phyloP scores from a whole-genome alignment of 2,113 vertebrate genomes.

The Stigmatopora nigra region DNA sequence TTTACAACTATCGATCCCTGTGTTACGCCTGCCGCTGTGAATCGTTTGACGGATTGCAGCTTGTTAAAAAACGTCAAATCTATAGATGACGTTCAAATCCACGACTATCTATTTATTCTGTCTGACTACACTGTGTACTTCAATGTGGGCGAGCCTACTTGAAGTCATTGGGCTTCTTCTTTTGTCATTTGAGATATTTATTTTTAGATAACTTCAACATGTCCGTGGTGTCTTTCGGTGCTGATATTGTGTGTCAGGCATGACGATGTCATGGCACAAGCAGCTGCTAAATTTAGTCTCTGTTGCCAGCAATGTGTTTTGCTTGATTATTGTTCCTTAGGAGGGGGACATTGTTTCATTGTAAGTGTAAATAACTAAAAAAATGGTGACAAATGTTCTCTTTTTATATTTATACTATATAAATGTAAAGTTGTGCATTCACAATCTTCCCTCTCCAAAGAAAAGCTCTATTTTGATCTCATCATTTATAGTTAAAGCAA shows the following conservation, averaged over 20 bases:
- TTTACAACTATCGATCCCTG: neutral
- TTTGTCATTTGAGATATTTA: conserved; percentile 75
- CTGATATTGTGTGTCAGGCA: conserved; percentile 66
- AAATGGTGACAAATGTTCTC: conserved; percentile 10
- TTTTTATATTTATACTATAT: too few species aligned
- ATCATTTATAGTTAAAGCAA: neutral
- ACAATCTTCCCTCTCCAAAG: neutral
- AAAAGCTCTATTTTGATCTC: neutral
- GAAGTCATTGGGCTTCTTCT: conserved; percentile 56
- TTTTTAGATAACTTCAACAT: conserved; percentile 70
- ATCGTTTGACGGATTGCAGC: neutral
- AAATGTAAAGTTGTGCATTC: too few species aligned
- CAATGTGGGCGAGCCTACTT: conserved; percentile 56
- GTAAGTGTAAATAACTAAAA: neutral
- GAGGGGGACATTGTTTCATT: neutral
- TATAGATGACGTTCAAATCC: neutral
- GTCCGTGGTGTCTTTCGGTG: conserved; percentile 62
- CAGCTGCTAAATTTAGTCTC: conserved; percentile 67
- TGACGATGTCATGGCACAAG: conserved; percentile 59
- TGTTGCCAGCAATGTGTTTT: conserved; percentile 66
- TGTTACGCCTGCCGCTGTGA: neutral
- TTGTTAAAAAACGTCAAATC: neutral
- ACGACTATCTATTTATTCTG: neutral
- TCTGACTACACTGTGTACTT: conserved; percentile 2
- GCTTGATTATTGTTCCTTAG: conserved; percentile 25